These are phyloP conservation scores for Epicampocera succincta DNA, from an alignment of 2,888 invertebrate species.

Conservation along the genomic window DNA sequence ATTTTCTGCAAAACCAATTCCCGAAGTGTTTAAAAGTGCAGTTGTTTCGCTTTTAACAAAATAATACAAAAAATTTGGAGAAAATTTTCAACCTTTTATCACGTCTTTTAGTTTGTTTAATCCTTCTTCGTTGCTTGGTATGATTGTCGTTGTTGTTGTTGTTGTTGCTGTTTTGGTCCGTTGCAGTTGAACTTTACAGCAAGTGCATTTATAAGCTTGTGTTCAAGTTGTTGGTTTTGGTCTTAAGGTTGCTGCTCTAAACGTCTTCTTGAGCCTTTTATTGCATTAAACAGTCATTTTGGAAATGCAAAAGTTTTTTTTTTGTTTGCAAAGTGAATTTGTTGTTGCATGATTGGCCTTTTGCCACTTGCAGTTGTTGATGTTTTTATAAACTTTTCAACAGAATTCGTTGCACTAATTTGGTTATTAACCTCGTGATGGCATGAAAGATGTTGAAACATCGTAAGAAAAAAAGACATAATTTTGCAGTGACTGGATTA, in stretches of 20 bases:
- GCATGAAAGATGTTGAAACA: background rate
- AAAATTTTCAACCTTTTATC: conserved; percentile 32
- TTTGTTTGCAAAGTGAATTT: conserved; percentile 10
- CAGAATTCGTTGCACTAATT: conserved; percentile 30
- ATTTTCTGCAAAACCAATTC: background rate
- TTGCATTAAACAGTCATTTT: conserved; percentile 23
- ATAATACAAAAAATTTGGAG: conserved; percentile 2
- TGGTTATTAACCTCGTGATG: conserved; percentile 29
- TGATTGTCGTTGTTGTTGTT: background rate
- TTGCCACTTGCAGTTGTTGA: conserved; percentile 47
- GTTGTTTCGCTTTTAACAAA: background rate
- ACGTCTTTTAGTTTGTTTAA: conserved; percentile 40
- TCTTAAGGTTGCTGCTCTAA: conserved; percentile 32
- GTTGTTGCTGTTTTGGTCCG: conserved; percentile 25
- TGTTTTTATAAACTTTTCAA: background rate
- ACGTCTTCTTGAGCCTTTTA: conserved; percentile 21
- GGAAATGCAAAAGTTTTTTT: conserved; percentile 2
- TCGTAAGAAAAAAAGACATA: background rate
- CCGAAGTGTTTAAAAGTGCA: conserved; percentile 25
- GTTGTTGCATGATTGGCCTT: conserved; percentile 42
- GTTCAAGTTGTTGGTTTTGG: conserved; percentile 21
- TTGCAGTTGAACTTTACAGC: conserved; percentile 43
- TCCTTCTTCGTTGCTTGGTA: conserved; percentile 11
- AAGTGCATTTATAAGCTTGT: conserved; percentile 57
- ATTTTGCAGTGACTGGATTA: background rate